phyloP scores from a whole-genome alignment of 2,113 vertebrate genomes.

The Zapornia atra region DNA sequence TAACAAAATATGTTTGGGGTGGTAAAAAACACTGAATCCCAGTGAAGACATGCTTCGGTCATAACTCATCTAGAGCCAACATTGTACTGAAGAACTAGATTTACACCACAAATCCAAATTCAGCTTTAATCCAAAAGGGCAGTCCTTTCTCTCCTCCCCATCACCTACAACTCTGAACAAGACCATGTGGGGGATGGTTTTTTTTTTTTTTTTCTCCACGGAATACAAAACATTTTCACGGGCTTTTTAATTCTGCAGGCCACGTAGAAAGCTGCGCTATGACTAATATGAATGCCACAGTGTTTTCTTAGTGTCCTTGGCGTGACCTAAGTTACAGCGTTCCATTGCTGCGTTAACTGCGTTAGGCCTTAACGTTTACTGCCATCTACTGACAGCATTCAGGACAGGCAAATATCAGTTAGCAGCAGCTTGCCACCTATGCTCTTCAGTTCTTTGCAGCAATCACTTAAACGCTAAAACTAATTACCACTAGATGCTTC shows the following conservation, averaged over 20 bases:
- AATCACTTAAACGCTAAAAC: not conserved
- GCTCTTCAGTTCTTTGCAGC: not conserved
- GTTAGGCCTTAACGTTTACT: not conserved
- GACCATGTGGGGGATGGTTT: accelerated
- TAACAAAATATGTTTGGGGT: not conserved
- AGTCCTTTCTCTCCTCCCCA: not conserved
- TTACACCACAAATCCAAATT: not conserved
- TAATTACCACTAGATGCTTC: not conserved
- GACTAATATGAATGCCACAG: not conserved
- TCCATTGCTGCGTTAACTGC: not conserved
- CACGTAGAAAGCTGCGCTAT: not conserved
- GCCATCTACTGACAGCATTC: constrained; percentile 58
- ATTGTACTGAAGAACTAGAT: not conserved
- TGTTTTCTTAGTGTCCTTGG: not conserved
- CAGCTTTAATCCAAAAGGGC: not conserved
- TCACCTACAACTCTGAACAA: not conserved
- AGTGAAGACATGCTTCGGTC: not conserved
- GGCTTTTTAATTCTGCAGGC: not conserved
- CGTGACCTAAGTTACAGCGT: not conserved
- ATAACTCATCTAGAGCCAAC: not conserved
- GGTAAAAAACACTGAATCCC: not conserved
- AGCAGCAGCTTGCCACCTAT: not conserved
- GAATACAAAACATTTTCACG: not conserved
- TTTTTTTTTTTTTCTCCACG: not conserved
- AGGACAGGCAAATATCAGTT: accelerated